Base-by-base conservation (phyloP, 1,140 invertebrate species). In the Mactra quadrangularis region DNA sequence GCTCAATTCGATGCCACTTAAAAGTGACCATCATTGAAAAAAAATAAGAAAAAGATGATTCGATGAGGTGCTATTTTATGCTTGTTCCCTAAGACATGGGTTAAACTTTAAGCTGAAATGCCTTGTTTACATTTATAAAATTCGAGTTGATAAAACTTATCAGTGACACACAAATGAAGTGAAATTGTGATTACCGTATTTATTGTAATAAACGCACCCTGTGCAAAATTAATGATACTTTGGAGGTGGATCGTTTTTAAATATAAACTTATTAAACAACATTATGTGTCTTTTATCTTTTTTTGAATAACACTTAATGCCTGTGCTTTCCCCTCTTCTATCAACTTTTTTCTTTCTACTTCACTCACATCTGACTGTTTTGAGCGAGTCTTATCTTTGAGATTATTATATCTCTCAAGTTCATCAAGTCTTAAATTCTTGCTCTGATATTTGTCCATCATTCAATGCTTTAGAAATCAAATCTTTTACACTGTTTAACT, bases 401-500 rank as follows among this genome's bases (percentile, higher is more conserved):
- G 55, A 27, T 59, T 59, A 59, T 59, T 29, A 59, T 59, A 59
- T 59, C 27, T 59, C n/a, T 59, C 55, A 15, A 59, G 13, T 59
- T 59, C 55, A 59, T 59, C 55, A 9, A 59, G 27, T 59, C 31
- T 72, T 72, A 29, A 70, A 70, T 29, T 50, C 38, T 50, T 25
- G 3, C 22, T 70, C 41, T 25, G 15, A 50, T 70, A 72, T 72
- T 25, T 72, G 7, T 19, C 70, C 70, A 38, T 72, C 70, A 22
- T 57, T 17, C 31, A 72, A 31, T 41, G 41, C 47, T 29, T 71
- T 71, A 7, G 66, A 71, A 52, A 72, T 55, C 50, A 72, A 55
- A 33, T 72, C 27, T 57, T 72, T 72, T 25, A 72, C 50, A 55
- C 52, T 72, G 45, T 72, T 55, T 57, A 53, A 33, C 33, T 72